phyloP scores from a whole-genome alignment of 2,113 vertebrate species.

The Meles meles region DNA sequence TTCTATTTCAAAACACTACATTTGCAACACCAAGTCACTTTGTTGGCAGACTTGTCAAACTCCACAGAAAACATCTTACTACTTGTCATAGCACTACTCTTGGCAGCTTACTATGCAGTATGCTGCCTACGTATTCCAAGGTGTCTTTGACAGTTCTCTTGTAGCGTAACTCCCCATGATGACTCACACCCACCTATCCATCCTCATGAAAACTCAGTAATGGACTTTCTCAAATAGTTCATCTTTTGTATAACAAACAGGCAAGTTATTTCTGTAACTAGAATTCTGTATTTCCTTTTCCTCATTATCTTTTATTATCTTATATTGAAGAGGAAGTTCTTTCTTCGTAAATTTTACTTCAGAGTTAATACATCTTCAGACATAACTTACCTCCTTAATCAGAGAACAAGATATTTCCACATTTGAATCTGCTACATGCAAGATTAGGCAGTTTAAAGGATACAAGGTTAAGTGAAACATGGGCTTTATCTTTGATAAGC shows the following conservation, averaged over 20 bases:
- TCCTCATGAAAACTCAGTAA: neutral
- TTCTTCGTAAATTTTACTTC: slow-evolving; percentile 26
- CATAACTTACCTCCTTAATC: neutral
- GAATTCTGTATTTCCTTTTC: slow-evolving; percentile 49
- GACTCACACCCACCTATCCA: neutral
- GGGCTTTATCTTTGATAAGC: neutral
- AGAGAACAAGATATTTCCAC: neutral
- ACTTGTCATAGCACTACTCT: neutral
- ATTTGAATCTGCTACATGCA: neutral
- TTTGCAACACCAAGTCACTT: neutral
- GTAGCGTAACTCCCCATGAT: neutral
- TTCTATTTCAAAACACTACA: neutral
- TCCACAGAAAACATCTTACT: neutral
- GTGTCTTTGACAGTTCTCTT: neutral
- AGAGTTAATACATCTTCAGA: slow-evolving; percentile 9
- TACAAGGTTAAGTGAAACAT: neutral
- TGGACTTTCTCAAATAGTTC: neutral
- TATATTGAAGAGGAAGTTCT: slow-evolving; percentile 39
- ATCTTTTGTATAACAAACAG: neutral
- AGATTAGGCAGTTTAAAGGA: neutral
- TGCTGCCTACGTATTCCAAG: neutral
- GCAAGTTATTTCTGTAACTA: slow-evolving; percentile 18
- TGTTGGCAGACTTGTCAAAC: neutral
- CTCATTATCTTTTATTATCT: slow-evolving; percentile 4
- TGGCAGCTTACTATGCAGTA: neutral